Evolutionary conservation across 92 coral and sea anemone genomes (phyloP).

Genomic region (Umimayanthus kanabou): DNA sequence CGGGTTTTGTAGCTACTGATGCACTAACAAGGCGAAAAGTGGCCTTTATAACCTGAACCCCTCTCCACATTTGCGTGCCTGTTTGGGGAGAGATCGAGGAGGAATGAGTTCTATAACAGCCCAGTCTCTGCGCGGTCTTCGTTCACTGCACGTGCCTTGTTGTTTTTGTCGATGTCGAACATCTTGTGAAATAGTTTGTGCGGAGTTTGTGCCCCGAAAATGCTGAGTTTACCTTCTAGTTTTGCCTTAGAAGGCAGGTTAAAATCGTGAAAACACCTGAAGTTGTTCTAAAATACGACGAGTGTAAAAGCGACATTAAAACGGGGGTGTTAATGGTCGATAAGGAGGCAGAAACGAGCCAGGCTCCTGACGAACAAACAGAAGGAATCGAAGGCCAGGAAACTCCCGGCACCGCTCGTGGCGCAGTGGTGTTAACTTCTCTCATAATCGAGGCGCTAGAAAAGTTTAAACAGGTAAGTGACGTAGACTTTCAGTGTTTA

Average conservation of each 20-base stretch:
- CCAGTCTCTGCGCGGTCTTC: constrained; percentile 17
- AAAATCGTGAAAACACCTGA: constrained; percentile 23
- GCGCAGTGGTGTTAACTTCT: constrained; percentile 41
- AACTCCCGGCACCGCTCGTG: background rate
- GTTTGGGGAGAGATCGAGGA: background rate
- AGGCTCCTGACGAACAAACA: background rate
- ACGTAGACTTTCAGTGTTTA: background rate
- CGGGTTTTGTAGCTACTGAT: background rate
- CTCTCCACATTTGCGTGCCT: background rate
- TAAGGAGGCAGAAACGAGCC: background rate
- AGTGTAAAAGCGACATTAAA: background rate
- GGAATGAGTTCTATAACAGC: constrained; percentile 8
- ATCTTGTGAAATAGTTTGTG: background rate
- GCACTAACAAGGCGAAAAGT: background rate
- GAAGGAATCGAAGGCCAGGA: background rate
- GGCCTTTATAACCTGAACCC: background rate
- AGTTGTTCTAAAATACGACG: background rate
- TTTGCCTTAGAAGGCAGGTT: constrained; percentile 16
- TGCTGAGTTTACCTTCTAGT: background rate
- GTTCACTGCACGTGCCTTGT: constrained; percentile 39
- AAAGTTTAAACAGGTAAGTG: constrained; percentile 44
- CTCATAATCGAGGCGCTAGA: constrained; percentile 49
- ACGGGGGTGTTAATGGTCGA: constrained; percentile 10
- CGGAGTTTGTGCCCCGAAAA: background rate
- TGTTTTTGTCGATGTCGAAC: background rate